Base-by-base conservation (phyloP, 2,797 vertebrate genomes). In the Phyllotis vaccarum region DNA sequence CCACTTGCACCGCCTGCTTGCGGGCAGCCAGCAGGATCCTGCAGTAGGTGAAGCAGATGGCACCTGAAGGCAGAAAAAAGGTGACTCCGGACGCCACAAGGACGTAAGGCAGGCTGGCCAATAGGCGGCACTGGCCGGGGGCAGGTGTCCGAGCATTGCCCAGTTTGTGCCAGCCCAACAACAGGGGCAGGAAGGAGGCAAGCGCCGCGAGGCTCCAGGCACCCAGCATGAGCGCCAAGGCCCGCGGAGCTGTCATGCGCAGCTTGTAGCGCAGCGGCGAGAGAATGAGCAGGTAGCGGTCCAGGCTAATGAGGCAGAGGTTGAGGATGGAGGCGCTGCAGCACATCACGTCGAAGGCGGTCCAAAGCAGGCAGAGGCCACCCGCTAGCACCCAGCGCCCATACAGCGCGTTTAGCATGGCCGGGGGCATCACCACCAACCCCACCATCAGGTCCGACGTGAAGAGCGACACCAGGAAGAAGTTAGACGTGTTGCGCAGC, bases 271-370 rank as follows among this genome's bases (percentile, higher is more conserved):
- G 98, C 94, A 99, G 98, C 0, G 99, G 99, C 0, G 99, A 99
- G 90, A 99, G 99, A 97, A 99, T 99, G 97, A 99, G 99, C 97
- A 99, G 98, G 98, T 99, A 99, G 9, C 99, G 99, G 98, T 99
- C 99, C 98, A 99, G 98, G 98, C 99, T 99, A 98, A 99, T 99
- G 97, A 99, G 98, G 31, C 99, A 99, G 82, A 99, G 98, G 99
- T 99, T 99, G 95, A 99, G 99, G 97, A 99, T 99, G 98, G 99
- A 99, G 6, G 99, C 99, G 1, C 99, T 99, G 98, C 99, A 99
- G 98, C 99, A 99, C 99, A 99, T 99, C 95, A 99, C 99, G 0
- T 99, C 99, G 0, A 99, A 99, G 98, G 99, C 99, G 74, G 99
- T 99, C 99, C 99, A 99, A 93, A 99, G 98, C 0, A 99, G 99